Base-by-base conservation (phyloP, 2,113 vertebrate species). In the Halichoeres trimaculatus region DNA sequence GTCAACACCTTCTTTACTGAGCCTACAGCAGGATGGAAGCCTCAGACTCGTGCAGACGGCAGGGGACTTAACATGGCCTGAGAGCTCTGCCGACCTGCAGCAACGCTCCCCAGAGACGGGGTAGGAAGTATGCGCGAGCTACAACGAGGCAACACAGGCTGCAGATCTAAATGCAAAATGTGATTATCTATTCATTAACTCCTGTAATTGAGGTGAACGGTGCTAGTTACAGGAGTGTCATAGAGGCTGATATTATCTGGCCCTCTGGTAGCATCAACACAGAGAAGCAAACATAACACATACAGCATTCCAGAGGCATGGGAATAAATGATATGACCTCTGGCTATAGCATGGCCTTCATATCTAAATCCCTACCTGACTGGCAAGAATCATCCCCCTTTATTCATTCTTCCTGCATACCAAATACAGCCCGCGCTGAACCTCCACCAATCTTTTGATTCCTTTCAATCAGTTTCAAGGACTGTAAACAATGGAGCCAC, bases 261-360 rank as follows among this genome's bases (percentile, higher is more conserved):
- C 65, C 74, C 73, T 76, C 66, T 20, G 69, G 70, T 84, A 11
- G 20, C 48, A 55, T 58, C 35, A 71, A 70, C 64, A 45, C 54
- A 36, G 40, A 30, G 19, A 12, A 56, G 72, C 58, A 58, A 78
- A 78, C 62, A 55, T 5, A 77, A 50, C 81, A 26, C 77, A 80
- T 54, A 52, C 41, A 69, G 63, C 56, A 81, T 84, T 89, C 77
- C 69, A 78, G 66, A 78, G 55, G 87, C 78, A 30, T 71, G 70
- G 72, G 84, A 92, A 91, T 91, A 91, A 91, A 88, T 85, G 51
- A 89, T 90, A 84, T 83, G 88, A 93, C 91, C 83, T 81, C 84
- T 84, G 81, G 91, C 85, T 86, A 85, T 51, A 45, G 70, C 12
- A 38, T 79, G 89, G 88, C 91, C 90, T 92, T 92, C 89, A 88